Percentiles rank a stretch among this genome's conserved stretches.
Evolutionary conservation across 2,888 invertebrate genomes (phyloP).

Genomic region (Pyrrhosoma nymphula): DNA sequence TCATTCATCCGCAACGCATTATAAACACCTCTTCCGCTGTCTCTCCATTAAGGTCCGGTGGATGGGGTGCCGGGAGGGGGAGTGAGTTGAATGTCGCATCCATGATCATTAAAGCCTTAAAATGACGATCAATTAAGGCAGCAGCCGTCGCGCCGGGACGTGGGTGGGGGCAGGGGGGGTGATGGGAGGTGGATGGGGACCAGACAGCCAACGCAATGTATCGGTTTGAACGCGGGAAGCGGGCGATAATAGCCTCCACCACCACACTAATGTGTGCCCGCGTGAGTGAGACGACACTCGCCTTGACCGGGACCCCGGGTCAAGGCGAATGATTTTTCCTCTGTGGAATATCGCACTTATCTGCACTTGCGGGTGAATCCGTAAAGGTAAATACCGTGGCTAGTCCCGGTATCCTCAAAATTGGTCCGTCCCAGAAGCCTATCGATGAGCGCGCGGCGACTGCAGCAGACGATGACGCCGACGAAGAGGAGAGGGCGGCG

Average conservation of each 20-base stretch:
- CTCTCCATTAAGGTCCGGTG: background rate
- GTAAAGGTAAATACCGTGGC: too few relatives aligned
- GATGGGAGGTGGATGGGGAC: too few relatives aligned
- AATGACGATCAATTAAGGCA: constrained; percentile 10
- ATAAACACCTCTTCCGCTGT: background rate
- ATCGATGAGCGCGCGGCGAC: background rate
- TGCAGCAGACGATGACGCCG: background rate
- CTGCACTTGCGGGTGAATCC: too few relatives aligned
- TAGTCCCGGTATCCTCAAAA: too few relatives aligned
- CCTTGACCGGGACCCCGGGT: too few relatives aligned
- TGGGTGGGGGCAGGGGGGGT: background rate
- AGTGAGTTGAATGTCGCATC: background rate
- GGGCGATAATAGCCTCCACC: background rate
- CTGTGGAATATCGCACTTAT: too few relatives aligned
- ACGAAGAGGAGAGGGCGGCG: background rate
- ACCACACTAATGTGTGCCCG: too few relatives aligned
- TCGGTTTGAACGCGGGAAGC: background rate
- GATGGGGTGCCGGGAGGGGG: background rate
- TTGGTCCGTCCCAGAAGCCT: background rate
- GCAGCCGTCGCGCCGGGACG: background rate
- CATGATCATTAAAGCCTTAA: constrained; percentile 21
- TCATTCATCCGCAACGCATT: background rate
- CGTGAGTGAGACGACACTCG: background rate
- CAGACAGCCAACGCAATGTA: background rate
- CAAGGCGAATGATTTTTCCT: too few relatives aligned